These are phyloP conservation scores for Calameuta filiformis DNA, from an alignment of 2,888 invertebrate genomes.

Conservation along the genomic window DNA sequence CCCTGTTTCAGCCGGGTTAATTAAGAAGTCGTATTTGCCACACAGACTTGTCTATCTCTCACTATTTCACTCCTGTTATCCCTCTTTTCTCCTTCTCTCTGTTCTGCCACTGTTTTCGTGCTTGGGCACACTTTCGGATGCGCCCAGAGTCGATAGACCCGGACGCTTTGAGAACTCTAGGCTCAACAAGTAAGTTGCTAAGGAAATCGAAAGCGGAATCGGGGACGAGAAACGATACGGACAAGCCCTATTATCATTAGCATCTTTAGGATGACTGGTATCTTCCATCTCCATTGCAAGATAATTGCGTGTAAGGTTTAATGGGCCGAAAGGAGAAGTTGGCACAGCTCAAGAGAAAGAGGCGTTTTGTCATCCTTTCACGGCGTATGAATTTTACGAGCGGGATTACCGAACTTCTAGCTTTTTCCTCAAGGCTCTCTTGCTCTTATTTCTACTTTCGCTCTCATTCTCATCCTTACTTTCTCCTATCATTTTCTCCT, in stretches of 20 bases:
- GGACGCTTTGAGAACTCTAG: not conserved
- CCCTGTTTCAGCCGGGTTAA: not conserved
- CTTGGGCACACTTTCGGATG: not conserved
- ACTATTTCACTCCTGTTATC: not conserved
- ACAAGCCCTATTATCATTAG: not conserved
- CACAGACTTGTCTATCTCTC: not conserved
- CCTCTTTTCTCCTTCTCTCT: not conserved
- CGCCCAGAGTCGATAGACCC: not conserved
- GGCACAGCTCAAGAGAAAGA: not conserved
- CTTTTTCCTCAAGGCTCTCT: not conserved
- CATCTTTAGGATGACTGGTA: not conserved
- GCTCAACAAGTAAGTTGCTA: not conserved
- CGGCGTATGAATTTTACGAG: constrained; percentile 20
- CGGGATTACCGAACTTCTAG: not conserved
- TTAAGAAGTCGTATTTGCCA: not conserved
- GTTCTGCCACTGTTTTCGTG: not conserved
- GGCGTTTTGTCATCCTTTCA: constrained; percentile 17
- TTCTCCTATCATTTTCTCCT: not conserved
- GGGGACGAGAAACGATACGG: not conserved
- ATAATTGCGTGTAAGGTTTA: not conserved
- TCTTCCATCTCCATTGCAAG: not conserved
- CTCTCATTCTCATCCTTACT: not conserved
- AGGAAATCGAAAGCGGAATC: not conserved
- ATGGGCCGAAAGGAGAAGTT: not conserved
- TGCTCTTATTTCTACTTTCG: not conserved